Base-by-base conservation (phyloP, 2,113 vertebrate genomes). In the Odontophorus gujanensis region DNA sequence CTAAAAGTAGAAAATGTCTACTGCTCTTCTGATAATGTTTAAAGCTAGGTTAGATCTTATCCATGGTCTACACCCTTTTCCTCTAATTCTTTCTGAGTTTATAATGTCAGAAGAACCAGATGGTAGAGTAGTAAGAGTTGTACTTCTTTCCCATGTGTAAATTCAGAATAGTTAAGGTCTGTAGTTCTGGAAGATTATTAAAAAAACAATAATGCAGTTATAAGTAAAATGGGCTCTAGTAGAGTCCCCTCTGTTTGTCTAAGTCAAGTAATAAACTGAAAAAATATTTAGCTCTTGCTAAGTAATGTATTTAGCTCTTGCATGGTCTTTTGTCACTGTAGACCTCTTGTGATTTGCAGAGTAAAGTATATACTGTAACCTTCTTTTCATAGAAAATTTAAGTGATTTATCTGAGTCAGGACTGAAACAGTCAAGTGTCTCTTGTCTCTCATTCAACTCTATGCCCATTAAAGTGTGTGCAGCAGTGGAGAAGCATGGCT, bases 221-320 rank as follows among this genome's bases (percentile, higher is more conserved):
- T 53, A 66, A 73, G 14, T 68, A 42, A 84, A 84, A 75, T 51
- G 22, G 13, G 38, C 8, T 75, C 7, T 14, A 34, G 8, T n/a
- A 63, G 19, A 42, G 25, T 81, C 16, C 28, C 50, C 21, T 57
- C 45, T 9, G 5, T n/a, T n/a, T 57, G 30, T 20, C 53, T 11
- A 77, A 80, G 66, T 67, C 32, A 72, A 67, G 17, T 42, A 10
- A 8, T 66, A 89, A 77, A 57, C 14, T n/a, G 16, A 67, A 91
- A 51, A 87, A 84, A 48, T 17, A 47, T 25, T 53, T 92, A 17
- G 12, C 22, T 84, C 11, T 78, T 81, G 19, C 12, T 94, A 71
- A 75, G 67, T n/a, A 71, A 9, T 1, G 0, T 21, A 6, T 63
- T 81, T 47, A 63, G 8, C 7, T 81, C 30, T 81, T 89, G 21